phyloP scores from a whole-genome alignment of 2,888 invertebrate species.

The Lasioglossum malachurum region DNA sequence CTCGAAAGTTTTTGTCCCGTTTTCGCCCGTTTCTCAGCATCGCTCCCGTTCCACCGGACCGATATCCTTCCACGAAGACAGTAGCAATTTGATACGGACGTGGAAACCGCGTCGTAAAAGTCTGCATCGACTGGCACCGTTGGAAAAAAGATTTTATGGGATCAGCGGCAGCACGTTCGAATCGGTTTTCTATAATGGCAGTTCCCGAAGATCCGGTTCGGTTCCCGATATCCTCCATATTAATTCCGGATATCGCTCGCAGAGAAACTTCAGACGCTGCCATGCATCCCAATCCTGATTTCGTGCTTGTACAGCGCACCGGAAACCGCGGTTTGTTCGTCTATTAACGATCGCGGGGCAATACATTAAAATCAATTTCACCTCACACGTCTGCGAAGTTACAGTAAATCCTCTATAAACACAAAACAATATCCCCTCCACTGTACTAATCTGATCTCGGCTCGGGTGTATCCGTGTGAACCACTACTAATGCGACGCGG shows the following conservation, averaged over 20 bases:
- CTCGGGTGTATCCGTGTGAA: too few species aligned
- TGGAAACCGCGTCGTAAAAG: slow-evolving; percentile 6
- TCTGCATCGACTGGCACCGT: background rate
- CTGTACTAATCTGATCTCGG: too few species aligned
- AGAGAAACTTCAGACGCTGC: background rate
- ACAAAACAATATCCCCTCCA: too few species aligned
- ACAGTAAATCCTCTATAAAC: too few species aligned
- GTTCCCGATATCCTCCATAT: background rate
- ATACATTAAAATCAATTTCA: background rate
- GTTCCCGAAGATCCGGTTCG: background rate
- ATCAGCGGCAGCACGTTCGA: background rate
- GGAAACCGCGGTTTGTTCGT: background rate
- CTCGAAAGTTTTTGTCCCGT: background rate
- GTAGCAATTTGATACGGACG: background rate
- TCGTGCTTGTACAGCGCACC: background rate
- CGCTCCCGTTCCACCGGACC: background rate
- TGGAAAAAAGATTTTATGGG: background rate
- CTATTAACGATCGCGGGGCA: background rate
- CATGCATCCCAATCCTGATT: background rate
- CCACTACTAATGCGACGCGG: too few species aligned
- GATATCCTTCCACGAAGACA: background rate
- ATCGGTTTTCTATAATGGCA: slow-evolving; percentile 13
- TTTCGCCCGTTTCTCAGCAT: background rate
- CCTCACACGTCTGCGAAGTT: too few species aligned
- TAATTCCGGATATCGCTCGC: background rate